Percentiles rank a stretch among this genome's conserved stretches.
Conservation (phyloP, 2,888 invertebrate genomes). For the Hypsopygia costalis region DNA sequence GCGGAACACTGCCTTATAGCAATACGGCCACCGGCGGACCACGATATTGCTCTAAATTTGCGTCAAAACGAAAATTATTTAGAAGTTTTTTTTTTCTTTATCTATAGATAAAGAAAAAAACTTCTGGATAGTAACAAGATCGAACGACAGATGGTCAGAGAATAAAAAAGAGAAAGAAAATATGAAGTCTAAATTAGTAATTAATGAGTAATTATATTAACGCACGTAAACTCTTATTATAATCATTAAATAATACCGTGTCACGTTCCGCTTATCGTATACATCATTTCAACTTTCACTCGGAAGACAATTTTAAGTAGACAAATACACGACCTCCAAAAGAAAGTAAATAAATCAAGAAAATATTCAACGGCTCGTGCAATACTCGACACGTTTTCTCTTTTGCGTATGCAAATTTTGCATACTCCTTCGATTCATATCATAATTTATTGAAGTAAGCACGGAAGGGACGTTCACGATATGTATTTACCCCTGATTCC, state of each 20-base stretch:
- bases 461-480: slow-evolving; percentile 6
- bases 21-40: too few relatives aligned
- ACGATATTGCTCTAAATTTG: too few relatives aligned
- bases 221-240: slow-evolving; percentile 16
- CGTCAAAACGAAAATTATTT: too few relatives aligned
- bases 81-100: too few relatives aligned
- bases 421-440: slow-evolving; percentile 15
- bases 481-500: slow-evolving; percentile 8
- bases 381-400: slow-evolving; percentile 52
- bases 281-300: slow-evolving; percentile 62
- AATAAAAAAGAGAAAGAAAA: too few relatives aligned
- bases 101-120: too few relatives aligned
- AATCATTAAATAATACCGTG: slow-evolving; percentile 33
- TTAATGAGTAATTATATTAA: too few relatives aligned
- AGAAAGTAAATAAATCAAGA: slow-evolving; percentile 65
- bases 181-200: too few relatives aligned
- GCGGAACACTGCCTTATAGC: too few relatives aligned
- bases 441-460: slow-evolving; percentile 17
- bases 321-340: slow-evolving; percentile 55
- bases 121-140: too few relatives aligned
- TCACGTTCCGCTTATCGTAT: slow-evolving; percentile 40
- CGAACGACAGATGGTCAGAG: too few relatives aligned
- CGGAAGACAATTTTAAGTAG: slow-evolving; percentile 44
- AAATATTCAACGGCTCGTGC: slow-evolving; percentile 33
- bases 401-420: slow-evolving; percentile 46